phyloP scores from a whole-genome alignment of 2,888 invertebrate species.

The Zaprionus obscuricornis region DNA sequence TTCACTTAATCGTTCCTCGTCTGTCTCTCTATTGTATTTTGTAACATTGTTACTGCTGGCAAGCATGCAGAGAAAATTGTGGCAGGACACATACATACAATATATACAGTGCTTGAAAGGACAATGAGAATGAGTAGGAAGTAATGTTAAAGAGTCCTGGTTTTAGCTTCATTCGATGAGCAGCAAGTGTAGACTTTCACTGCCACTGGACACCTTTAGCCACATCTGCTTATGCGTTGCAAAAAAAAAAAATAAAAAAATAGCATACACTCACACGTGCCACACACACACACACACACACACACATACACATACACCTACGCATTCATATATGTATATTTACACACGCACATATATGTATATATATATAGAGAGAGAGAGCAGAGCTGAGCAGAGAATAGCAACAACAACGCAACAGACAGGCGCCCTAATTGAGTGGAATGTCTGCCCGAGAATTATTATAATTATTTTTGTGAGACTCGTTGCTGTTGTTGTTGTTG shows the following conservation, averaged over 20 bases:
- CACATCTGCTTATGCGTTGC: conserved; percentile 7
- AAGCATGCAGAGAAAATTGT: conserved; percentile 19
- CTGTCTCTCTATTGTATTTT: too few relatives aligned
- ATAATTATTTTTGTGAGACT: conserved; percentile 30
- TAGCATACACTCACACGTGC: not conserved
- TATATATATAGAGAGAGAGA: too few relatives aligned
- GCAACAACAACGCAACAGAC: not conserved
- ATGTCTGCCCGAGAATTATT: conserved; percentile 30
- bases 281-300: not conserved
- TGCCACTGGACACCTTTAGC: conserved; percentile 32
- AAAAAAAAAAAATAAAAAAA: too few relatives aligned
- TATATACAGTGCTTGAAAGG: too few relatives aligned
- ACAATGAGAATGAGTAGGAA: too few relatives aligned
- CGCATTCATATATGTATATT: not conserved
- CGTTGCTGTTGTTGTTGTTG: conserved; percentile 2
- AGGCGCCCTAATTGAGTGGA: conserved; percentile 43
- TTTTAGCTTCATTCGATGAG: not conserved
- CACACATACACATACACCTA: not conserved
- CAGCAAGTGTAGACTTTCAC: conserved; percentile 41
- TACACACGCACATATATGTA: too few relatives aligned
- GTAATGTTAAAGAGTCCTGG: too few relatives aligned
- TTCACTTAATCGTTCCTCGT: too few relatives aligned
- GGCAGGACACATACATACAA: conserved; percentile 6
- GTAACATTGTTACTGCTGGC: not conserved
- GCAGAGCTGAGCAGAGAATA: too few relatives aligned